Evolutionary conservation across 2,888 invertebrate species (phyloP), one percentile per base, ranked within the genome.

Genomic region (Himalopsyche anomala): DNA sequence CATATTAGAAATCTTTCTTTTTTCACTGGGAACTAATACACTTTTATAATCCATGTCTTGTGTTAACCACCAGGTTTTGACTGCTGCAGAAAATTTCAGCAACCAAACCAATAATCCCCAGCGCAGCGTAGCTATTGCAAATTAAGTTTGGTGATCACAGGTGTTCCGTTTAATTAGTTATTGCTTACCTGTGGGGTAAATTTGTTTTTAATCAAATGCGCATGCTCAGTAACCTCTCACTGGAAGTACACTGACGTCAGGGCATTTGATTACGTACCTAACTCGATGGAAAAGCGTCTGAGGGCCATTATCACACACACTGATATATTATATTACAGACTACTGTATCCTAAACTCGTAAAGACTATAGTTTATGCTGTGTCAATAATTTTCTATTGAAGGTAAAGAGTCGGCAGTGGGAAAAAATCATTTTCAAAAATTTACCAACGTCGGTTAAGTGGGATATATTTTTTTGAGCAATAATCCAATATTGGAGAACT

Each of bases 141-240:
- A n/a, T 62, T 11, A 19, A 62, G 19, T 62, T 62, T 62, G 28
- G 28, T 62, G 19, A 62, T 62, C 19, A 62, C 62, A 62, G 62
- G 19, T n/a, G 62, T 6, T 5, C 28, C 6, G 62, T 11, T 28
- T 15, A 62, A 62, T 62, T 62, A 62, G 11, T 19, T 28, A 19
- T 8, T 11, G 62, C 62, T 19, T 62, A 62, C 62, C 62, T 62
- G 62, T 62, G 19, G 62, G 62, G 19, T 28, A 28, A 62, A 62
- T 5, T 62, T 9, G 62, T 62, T 62, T 19, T 62, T 62, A 62
- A 62, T 62, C 62, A 11, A 62, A 62, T 62, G 62, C 62, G 62
- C 62, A 62, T 62, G 62, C 28, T 28, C 19, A 8, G 62, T 62
- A 19, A 19, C 62, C 62, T 8, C 5, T 62, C 15, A 11, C 4